Evolutionary conservation across 2,888 invertebrate genomes (phyloP), one percentile per base, ranked within the genome.

Genomic region (Brachynemurus nebulosus): DNA sequence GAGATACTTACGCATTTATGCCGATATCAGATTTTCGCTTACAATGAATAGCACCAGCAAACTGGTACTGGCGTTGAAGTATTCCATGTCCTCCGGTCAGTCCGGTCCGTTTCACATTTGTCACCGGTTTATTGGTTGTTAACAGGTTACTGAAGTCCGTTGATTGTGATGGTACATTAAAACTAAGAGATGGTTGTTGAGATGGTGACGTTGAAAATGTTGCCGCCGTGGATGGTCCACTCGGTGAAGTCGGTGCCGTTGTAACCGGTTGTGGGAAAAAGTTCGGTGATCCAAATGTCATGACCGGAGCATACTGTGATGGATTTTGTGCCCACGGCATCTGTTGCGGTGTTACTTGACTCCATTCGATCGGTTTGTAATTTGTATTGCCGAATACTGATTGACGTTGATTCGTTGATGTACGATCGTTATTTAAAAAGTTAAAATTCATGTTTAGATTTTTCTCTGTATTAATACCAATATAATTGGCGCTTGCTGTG

Each of bases 11-110:
- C 43, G 36, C 19, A 3, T 25, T 20, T 7, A 16, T 27, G n/a
- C 19, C 17, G 4, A 27, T 17, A 8, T 43, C 43, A n/a, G 43
- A 43, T 43, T 43, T 43, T 38, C 43, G 16, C 20, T 43, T 43
- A 37, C 37, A 37, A 17, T 43, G 43, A n/a, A 43, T 43, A 30
- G n/a, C 30, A 30, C n/a, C n/a, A n/a, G n/a, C 5, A 30, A 30
- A 30, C 14, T 30, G 30, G 4, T n/a, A 30, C 14, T 5, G 30
- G 14, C 14, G 30, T 30, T n/a, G n/a, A n/a, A n/a, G n/a, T n/a
- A n/a, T n/a, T n/a, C n/a, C n/a, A n/a, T n/a, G n/a, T n/a, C n/a
- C n/a, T n/a, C n/a, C n/a, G n/a, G 27, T n/a, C 27, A 27, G 27
- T 27, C 12, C n/a, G n/a, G n/a, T n/a, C n/a, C n/a, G n/a, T n/a